phyloP scores from a whole-genome alignment of 1,140 invertebrate species.

The Probaryconus sp. region DNA sequence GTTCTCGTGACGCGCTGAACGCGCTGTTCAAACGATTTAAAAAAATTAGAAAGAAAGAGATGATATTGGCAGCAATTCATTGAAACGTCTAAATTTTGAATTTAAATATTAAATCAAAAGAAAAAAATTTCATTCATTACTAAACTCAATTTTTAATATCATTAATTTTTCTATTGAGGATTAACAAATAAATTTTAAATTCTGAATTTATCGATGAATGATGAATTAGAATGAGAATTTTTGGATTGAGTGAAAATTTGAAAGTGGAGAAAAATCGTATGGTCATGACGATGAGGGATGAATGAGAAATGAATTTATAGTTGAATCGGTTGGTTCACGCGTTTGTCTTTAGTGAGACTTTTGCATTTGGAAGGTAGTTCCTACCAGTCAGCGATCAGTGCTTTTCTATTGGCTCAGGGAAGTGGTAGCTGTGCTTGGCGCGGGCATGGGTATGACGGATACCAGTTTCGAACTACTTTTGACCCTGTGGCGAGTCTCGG shows the following conservation, averaged over 20 bases:
- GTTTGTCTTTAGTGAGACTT: slow-evolving; percentile 37
- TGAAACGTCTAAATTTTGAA: too few relatives aligned
- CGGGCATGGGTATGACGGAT: slow-evolving; percentile 78
- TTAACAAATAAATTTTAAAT: too few relatives aligned
- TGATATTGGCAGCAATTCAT: not conserved
- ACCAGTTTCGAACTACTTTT: slow-evolving; percentile 79
- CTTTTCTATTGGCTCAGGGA: slow-evolving; percentile 56
- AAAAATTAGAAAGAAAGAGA: not conserved
- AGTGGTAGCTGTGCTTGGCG: slow-evolving; percentile 52
- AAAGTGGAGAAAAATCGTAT: not conserved
- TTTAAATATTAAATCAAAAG: too few relatives aligned
- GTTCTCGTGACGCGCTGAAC: slow-evolving; percentile 46
- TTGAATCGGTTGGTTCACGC: slow-evolving; percentile 13
- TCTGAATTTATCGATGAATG: too few relatives aligned
- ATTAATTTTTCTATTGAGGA: too few relatives aligned
- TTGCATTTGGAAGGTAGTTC: slow-evolving; percentile 39
- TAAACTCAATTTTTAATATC: too few relatives aligned
- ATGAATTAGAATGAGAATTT: too few relatives aligned
- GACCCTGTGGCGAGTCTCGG: slow-evolving; percentile 77
- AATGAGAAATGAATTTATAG: too few relatives aligned
- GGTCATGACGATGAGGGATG: not conserved
- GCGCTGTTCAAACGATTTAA: slow-evolving; percentile 2
- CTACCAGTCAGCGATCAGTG: slow-evolving; percentile 43
- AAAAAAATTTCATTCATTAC: too few relatives aligned
- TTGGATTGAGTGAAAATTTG: too few relatives aligned